These are phyloP conservation scores for Smittia sp. DNA, from an alignment of 2,888 invertebrate species.

Conservation along the genomic window DNA sequence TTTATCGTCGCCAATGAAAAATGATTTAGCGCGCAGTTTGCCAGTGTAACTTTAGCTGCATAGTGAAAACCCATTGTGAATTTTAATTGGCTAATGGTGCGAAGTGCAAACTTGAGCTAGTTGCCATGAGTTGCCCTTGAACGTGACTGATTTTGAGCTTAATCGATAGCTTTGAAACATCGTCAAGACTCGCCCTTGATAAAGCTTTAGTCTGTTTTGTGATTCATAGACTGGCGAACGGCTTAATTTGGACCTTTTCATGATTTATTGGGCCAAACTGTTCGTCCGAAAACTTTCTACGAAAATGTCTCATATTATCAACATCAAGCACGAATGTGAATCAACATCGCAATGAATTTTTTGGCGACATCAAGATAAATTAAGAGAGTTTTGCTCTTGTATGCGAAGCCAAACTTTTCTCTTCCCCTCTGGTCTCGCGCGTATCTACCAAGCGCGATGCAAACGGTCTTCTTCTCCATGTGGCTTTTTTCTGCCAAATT, in stretches of 20 bases:
- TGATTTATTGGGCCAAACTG: background rate
- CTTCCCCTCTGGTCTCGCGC: background rate
- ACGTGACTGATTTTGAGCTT: no score
- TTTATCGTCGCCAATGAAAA: no score
- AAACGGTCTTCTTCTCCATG: background rate
- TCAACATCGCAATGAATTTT: background rate
- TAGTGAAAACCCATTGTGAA: no score
- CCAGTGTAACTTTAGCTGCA: no score
- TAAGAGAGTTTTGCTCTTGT: background rate
- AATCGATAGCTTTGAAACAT: no score
- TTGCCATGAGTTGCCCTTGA: background rate
- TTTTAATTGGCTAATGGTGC: no score
- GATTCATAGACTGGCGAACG: background rate
- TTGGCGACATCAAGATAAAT: conserved; percentile 7
- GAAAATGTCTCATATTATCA: background rate
- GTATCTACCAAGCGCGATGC: background rate
- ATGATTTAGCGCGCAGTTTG: no score
- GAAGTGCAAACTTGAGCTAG: background rate
- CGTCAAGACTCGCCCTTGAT: background rate
- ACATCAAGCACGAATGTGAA: background rate
- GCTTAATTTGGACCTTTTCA: conserved; percentile 8
- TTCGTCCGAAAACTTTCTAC: background rate
- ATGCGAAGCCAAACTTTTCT: background rate
- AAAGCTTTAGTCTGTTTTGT: background rate
- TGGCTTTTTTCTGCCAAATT: background rate